phyloP scores from a whole-genome alignment of 2,113 vertebrate genomes.

The Hemiprocne comata region DNA sequence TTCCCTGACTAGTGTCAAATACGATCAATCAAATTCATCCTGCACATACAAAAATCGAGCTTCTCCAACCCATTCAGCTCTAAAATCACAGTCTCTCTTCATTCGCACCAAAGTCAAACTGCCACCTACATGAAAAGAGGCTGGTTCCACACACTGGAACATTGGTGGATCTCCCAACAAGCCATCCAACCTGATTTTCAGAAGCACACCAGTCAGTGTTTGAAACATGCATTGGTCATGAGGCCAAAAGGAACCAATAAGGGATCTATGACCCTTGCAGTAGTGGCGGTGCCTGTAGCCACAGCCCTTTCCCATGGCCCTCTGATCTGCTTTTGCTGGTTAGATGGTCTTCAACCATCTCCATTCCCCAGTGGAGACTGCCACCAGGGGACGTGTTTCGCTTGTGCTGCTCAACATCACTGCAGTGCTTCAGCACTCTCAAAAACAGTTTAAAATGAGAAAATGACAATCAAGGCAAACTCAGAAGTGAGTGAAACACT shows the following conservation, averaged over 20 bases:
- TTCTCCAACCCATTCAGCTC: constrained; percentile 25
- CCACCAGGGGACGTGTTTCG: not conserved
- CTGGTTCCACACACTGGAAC: not conserved
- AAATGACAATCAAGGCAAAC: not conserved
- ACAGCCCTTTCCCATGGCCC: not conserved
- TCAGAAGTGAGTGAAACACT: not conserved
- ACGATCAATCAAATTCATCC: constrained; percentile 57
- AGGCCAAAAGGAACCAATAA: not conserved
- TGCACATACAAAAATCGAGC: not conserved
- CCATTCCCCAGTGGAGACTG: fast-evolving
- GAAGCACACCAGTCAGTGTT: not conserved
- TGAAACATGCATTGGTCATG: fast-evolving
- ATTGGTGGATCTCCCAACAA: not conserved
- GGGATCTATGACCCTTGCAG: not conserved
- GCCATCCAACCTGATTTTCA: not conserved
- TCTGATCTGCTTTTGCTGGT: not conserved
- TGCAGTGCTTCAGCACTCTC: not conserved
- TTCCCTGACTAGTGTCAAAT: constrained; percentile 42
- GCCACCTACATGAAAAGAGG: not conserved
- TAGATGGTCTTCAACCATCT: not conserved
- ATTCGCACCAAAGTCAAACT: not conserved
- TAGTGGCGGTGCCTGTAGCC: not conserved
- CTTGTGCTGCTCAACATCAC: not conserved
- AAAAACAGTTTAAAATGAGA: not conserved
- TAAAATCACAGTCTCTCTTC: not conserved